phyloP scores from a whole-genome alignment of 2,797 vertebrate genomes.

The Morus bassanus region DNA sequence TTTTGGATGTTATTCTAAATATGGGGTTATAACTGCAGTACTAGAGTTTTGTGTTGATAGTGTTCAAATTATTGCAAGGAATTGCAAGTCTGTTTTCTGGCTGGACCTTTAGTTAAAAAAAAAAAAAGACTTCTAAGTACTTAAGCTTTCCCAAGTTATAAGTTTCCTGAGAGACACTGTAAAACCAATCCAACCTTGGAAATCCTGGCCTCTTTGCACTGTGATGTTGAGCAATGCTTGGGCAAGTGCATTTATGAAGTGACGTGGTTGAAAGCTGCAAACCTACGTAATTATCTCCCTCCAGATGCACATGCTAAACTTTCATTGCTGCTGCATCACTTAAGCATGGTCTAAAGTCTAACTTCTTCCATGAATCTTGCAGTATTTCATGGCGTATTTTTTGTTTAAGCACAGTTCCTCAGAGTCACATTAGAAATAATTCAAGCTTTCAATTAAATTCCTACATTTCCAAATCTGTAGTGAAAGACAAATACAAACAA shows the following conservation, averaged over 20 bases:
- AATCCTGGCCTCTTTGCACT: background rate
- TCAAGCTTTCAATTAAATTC: background rate
- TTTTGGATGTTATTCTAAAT: constrained; percentile 31
- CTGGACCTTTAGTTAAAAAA: constrained; percentile 3
- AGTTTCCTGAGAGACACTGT: background rate
- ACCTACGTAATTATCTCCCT: background rate
- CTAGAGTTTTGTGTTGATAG: constrained; percentile 7
- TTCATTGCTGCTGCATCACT: background rate
- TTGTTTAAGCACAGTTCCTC: background rate
- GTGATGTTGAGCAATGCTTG: background rate
- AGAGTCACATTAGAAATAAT: background rate
- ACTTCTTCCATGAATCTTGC: background rate
- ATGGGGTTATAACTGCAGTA: background rate
- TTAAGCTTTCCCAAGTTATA: background rate
- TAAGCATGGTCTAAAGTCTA: background rate
- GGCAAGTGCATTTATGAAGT: background rate
- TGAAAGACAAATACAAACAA: background rate
- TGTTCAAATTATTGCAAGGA: constrained; percentile 41
- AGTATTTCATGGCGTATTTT: background rate
- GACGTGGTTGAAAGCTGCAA: background rate
- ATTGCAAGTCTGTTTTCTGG: background rate
- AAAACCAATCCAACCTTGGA: background rate
- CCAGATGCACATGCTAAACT: background rate
- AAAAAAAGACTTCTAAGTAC: background rate
- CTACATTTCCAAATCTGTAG: background rate